phyloP scores from a whole-genome alignment of 2,797 vertebrate species.

The Nasua narica region DNA sequence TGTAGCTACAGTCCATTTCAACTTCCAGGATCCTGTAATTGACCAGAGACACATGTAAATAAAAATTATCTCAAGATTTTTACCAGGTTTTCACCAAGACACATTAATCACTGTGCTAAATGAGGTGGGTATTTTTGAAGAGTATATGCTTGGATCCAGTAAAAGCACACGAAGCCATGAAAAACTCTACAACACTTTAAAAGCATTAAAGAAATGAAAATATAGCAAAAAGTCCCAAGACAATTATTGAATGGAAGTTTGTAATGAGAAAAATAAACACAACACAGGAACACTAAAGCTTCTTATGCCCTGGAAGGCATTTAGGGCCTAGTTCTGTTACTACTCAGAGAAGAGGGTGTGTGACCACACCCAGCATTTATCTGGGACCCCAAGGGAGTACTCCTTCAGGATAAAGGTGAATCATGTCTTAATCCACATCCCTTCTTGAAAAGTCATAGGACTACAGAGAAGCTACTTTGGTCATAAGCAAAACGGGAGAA shows the following conservation, averaged over 20 bases:
- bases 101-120: neutral
- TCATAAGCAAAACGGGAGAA: neutral
- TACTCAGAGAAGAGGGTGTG: neutral
- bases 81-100: neutral
- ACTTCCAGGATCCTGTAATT: neutral
- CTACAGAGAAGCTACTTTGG: neutral
- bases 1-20: neutral
- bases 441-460: neutral
- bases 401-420: neutral
- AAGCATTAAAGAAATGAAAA: conserved; percentile 24
- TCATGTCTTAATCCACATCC: neutral
- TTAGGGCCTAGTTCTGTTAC: neutral
- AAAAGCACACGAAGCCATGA: neutral
- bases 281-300: neutral
- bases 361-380: neutral
- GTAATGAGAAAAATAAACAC: neutral
- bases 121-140: neutral
- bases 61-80: neutral
- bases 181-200: neutral
- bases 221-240: neutral
- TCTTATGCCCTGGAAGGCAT: neutral
- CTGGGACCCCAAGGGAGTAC: neutral
- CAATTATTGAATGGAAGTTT: neutral
- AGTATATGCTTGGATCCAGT: neutral
- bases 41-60: neutral